Evolutionary conservation across 2,888 invertebrate genomes (phyloP).

Genomic region (Colletes collaris): DNA sequence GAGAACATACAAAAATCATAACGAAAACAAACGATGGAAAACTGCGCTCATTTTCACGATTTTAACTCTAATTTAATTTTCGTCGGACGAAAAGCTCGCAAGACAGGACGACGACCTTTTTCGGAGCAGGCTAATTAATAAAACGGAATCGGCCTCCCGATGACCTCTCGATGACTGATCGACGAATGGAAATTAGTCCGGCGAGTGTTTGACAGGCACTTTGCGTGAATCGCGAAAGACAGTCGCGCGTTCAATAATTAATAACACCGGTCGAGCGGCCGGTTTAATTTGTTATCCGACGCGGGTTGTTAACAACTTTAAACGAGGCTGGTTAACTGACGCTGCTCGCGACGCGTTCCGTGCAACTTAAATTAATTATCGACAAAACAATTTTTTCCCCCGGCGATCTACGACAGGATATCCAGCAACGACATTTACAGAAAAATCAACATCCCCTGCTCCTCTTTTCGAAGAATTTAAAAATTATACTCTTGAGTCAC

Average conservation of each 20-base stretch:
- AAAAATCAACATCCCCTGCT: too few relatives aligned
- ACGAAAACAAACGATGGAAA: too few relatives aligned
- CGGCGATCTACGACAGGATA: too few relatives aligned
- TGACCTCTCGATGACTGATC: neutral
- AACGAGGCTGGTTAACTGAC: constrained; percentile 13
- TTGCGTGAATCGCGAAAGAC: neutral
- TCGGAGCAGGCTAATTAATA: neutral
- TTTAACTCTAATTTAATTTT: neutral
- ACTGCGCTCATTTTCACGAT: too few relatives aligned
- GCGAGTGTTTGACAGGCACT: constrained; percentile 27
- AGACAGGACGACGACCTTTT: neutral
- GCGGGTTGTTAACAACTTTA: constrained; percentile 36
- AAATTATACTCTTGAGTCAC: too few relatives aligned
- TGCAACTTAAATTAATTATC: constrained; percentile 28
- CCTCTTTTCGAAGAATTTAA: too few relatives aligned
- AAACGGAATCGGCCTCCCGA: neutral
- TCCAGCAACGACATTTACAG: too few relatives aligned
- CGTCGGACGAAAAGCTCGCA: neutral
- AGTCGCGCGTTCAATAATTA: constrained; percentile 17
- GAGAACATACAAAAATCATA: too few relatives aligned
- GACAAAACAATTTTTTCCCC: neutral
- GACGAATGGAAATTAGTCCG: neutral
- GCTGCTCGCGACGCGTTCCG: neutral
- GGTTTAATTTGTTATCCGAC: constrained; percentile 18
- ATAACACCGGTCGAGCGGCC: neutral